These are phyloP conservation scores for Recurvirostra avosetta DNA, from an alignment of 2,113 vertebrate genomes.

Conservation along the genomic window DNA sequence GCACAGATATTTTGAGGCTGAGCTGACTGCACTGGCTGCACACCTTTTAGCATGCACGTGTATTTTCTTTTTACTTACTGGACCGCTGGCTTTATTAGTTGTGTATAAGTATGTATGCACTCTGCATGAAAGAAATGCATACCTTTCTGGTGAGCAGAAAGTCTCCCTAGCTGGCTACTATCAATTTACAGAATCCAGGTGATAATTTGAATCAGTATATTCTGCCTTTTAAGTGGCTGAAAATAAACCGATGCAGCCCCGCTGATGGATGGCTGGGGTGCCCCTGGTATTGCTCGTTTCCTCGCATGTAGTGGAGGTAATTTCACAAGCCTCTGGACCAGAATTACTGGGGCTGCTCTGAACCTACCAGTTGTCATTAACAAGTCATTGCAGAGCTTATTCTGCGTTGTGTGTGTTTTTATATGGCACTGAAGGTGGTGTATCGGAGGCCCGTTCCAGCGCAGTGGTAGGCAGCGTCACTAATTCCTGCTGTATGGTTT, in stretches of 20 bases:
- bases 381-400: background rate
- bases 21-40: conserved; percentile 11
- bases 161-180: background rate
- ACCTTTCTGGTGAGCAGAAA: background rate
- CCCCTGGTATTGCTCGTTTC: background rate
- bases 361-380: background rate
- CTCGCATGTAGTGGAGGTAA: rapidly evolving
- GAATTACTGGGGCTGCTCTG: background rate
- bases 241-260: background rate
- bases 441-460: background rate
- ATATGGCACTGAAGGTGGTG: background rate
- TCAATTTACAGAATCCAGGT: background rate
- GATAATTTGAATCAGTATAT: background rate
- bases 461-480: background rate
- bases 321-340: background rate
- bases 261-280: background rate
- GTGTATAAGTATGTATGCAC: background rate
- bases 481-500: background rate
- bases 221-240: background rate
- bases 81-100: background rate
- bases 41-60: background rate
- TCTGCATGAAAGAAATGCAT: background rate
- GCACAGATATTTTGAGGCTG: background rate
- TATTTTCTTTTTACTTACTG: background rate
- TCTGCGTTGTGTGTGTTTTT: background rate